phyloP scores from a whole-genome alignment of 2,797 vertebrate species.

The Denticeps clupeoides region DNA sequence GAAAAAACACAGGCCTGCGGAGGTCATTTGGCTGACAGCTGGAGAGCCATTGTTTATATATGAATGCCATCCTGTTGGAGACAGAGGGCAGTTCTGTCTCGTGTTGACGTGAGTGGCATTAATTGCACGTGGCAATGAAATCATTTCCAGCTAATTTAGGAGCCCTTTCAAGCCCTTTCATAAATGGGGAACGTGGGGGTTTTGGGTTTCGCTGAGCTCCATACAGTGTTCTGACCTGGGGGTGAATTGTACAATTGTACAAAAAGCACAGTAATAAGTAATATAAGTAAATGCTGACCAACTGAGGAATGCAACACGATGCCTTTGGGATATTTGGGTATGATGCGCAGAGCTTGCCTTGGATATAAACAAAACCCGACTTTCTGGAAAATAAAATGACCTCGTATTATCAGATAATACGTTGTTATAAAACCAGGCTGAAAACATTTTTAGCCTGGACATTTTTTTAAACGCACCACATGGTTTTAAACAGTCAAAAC shows the following conservation, averaged over 20 bases:
- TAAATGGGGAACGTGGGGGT: slow-evolving; percentile 7
- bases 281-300: too few species aligned
- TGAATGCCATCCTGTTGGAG: slow-evolving; percentile 35
- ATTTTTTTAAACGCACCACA: too few species aligned
- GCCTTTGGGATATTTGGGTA: too few species aligned
- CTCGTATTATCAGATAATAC: slow-evolving; percentile 17
- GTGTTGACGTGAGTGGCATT: slow-evolving; percentile 34
- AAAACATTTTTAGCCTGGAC: neutral
- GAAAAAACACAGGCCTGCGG: slow-evolving; percentile 31
- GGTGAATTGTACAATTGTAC: too few species aligned
- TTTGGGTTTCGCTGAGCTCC: too few species aligned
- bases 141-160: slow-evolving; percentile 42
- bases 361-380: neutral
- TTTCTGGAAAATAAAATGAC: slow-evolving; percentile 22
- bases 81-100: slow-evolving; percentile 33
- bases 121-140: slow-evolving; percentile 36
- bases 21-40: slow-evolving; percentile 37
- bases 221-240: too few species aligned
- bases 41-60: slow-evolving; percentile 38
- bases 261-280: too few species aligned
- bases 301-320: too few species aligned
- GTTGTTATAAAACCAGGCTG: slow-evolving; percentile 12
- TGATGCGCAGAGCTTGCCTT: neutral
- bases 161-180: slow-evolving; percentile 11
- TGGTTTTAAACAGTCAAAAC: too few species aligned